These are phyloP conservation scores for Aphidius ervi DNA, from an alignment of 1,140 invertebrate species.

Conservation along the genomic window DNA sequence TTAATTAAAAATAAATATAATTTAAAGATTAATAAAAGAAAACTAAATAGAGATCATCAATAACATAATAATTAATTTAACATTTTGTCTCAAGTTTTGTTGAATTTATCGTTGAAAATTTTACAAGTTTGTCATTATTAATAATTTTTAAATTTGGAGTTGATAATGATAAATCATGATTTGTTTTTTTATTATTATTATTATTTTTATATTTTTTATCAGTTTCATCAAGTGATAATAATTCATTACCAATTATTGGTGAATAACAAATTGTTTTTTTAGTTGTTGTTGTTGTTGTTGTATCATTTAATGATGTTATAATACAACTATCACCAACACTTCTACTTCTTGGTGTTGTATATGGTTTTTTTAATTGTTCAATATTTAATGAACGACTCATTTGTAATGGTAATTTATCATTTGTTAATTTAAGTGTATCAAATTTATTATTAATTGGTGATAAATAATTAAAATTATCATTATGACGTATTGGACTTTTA, in stretches of 20 bases:
- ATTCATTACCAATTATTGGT: constrained; percentile 37
- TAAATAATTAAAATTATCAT: neutral
- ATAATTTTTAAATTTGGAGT: constrained; percentile 17
- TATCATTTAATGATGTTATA: constrained; percentile 44
- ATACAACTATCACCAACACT: constrained; percentile 44
- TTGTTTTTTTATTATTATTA: constrained; percentile 18
- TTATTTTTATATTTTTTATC: constrained; percentile 25
- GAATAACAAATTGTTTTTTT: constrained; percentile 25
- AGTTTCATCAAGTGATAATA: constrained; percentile 39
- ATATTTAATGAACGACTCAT: constrained; percentile 38
- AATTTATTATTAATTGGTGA: constrained; percentile 2
- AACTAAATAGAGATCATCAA: neutral
- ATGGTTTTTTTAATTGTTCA: constrained; percentile 34
- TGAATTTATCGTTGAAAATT: constrained; percentile 30
- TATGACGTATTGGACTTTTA: constrained; percentile 28
- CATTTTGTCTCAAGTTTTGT: constrained; percentile 42
- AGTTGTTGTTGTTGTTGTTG: constrained; percentile 38
- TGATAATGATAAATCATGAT: constrained; percentile 25
- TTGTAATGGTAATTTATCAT: constrained; percentile 19
- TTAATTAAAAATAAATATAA: no score
- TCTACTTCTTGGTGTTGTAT: constrained; percentile 33
- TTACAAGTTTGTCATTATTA: constrained; percentile 27
- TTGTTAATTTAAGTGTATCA: constrained; percentile 27
- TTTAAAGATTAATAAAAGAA: no score
- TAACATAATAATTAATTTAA: constrained; percentile 29